phyloP scores from a whole-genome alignment of 2,888 invertebrate genomes.

The Mimas tiliae region DNA sequence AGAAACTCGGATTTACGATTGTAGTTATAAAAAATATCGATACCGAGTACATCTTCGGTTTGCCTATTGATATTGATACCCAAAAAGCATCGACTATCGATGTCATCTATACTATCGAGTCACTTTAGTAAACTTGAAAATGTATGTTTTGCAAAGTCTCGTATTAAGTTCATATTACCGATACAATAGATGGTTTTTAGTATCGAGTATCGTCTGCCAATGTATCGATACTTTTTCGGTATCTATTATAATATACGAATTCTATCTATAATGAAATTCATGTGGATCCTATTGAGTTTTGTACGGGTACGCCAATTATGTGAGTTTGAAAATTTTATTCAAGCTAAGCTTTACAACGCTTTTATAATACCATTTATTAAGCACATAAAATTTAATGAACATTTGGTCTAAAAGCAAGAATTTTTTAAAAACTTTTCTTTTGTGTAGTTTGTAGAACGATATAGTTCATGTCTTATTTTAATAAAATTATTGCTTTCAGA shows the following conservation, averaged over 20 bases:
- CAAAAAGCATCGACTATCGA: background rate
- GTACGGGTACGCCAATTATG: background rate
- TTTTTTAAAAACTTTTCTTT: background rate
- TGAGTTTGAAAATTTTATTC: slow-evolving; percentile 14
- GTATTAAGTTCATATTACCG: no score
- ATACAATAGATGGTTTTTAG: no score
- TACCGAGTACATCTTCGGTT: no score
- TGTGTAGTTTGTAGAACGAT: no score
- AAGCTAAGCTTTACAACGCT: slow-evolving; percentile 19
- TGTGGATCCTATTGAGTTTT: background rate
- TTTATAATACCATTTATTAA: slow-evolving; percentile 12
- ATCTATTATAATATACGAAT: background rate
- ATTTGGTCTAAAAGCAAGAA: background rate
- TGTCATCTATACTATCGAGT: background rate
- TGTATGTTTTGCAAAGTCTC: no score
- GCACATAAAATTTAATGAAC: background rate
- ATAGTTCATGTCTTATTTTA: background rate
- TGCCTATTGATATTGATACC: background rate
- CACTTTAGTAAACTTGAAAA: no score
- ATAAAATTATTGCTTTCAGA: background rate
- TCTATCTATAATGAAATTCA: background rate
- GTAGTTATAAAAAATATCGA: background rate
- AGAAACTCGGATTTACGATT: no score
- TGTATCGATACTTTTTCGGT: background rate
- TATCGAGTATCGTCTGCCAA: background rate